A percentile compares a stretch with the other conserved stretches of the same genome.
These are phyloP conservation scores for Cydia strobilella DNA, from an alignment of 1,140 invertebrate genomes.

Conservation along the genomic window DNA sequence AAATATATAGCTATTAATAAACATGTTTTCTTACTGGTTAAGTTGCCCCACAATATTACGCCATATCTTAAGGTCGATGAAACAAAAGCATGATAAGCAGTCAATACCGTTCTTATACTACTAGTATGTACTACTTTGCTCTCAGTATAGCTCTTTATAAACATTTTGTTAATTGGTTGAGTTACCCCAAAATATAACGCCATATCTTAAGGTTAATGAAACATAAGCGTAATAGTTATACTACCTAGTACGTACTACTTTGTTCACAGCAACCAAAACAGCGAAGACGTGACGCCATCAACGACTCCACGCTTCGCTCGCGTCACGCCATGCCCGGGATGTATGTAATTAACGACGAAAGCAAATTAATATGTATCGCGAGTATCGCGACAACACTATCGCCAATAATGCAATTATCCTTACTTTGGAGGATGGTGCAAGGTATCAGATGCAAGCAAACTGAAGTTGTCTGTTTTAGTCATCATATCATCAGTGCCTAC, in stretches of 20 bases:
- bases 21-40: too few species aligned
- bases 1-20: too few species aligned
- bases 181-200: too few species aligned
- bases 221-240: too few species aligned
- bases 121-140: background rate
- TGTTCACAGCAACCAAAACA: background rate
- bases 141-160: background rate
- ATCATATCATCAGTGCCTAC: too few species aligned
- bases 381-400: constrained; percentile 29
- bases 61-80: too few species aligned
- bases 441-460: background rate
- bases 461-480: background rate
- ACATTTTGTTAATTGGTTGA: too few species aligned
- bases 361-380: constrained; percentile 33
- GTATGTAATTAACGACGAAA: constrained; percentile 28
- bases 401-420: constrained; percentile 29
- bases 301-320: background rate
- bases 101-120: too few species aligned
- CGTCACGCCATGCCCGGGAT: background rate
- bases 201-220: too few species aligned
- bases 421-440: background rate
- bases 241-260: background rate
- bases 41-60: too few species aligned
- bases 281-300: too few species aligned
- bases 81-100: too few species aligned